phyloP scores from a whole-genome alignment of 2,888 invertebrate genomes.

The Oligia strigilis region DNA sequence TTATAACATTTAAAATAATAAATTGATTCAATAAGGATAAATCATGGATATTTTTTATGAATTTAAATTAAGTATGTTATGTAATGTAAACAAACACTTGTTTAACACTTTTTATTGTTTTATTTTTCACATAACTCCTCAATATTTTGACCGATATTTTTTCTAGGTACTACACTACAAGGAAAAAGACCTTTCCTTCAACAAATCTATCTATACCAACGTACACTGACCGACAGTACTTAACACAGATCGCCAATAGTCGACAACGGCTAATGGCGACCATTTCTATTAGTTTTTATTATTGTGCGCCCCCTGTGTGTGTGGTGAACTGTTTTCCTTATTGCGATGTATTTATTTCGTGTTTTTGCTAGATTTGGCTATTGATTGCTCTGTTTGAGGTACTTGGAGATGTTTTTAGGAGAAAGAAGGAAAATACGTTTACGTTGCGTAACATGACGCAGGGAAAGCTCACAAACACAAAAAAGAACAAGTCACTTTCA shows the following conservation, averaged over 20 bases:
- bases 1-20: no score
- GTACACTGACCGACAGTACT: conserved; percentile 35
- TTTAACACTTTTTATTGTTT: background rate
- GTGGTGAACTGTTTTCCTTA: conserved; percentile 54
- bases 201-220: conserved; percentile 33
- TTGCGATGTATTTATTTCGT: conserved; percentile 48
- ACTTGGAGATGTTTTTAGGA: background rate
- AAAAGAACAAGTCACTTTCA: background rate
- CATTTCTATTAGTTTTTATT: conserved; percentile 75
- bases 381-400: conserved; percentile 25
- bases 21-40: background rate
- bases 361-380: conserved; percentile 56
- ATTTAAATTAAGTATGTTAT: no score
- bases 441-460: no score
- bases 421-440: background rate
- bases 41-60: no score
- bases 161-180: background rate
- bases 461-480: no score
- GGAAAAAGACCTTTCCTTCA: conserved; percentile 4
- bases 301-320: conserved; percentile 49
- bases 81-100: no score
- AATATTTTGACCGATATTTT: background rate
- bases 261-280: conserved; percentile 68
- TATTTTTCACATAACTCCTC: background rate
- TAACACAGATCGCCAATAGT: conserved; percentile 63